These are phyloP conservation scores for Echinarachnius parma DNA, from an alignment of 53 echinoderm and acorn worm species.

Conservation along the genomic window DNA sequence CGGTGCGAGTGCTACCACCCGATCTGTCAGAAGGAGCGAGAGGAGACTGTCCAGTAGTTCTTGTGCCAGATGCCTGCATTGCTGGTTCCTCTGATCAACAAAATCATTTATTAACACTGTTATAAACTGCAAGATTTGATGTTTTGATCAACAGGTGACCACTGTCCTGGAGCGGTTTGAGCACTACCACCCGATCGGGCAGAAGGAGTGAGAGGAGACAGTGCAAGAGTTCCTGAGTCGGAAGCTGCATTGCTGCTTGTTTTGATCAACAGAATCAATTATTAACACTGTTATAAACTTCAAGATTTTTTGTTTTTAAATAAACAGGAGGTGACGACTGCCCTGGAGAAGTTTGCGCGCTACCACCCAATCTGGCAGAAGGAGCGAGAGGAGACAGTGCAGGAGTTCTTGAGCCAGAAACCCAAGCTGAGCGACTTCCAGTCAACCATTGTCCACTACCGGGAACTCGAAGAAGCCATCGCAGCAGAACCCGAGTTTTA, in stretches of 20 bases:
- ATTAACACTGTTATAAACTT: no score
- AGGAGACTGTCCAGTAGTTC: no score
- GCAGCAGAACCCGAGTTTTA: slow-evolving; percentile 92
- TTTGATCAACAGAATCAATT: no score
- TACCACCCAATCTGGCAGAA: slow-evolving; percentile 99
- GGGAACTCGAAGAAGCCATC: slow-evolving; percentile 75
- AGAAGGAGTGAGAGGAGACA: slow-evolving; percentile 87
- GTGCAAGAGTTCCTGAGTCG: slow-evolving; percentile 87
- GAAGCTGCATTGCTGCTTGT: no score
- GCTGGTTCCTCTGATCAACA: no score
- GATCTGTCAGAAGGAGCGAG: no score
- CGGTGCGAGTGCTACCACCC: no score
- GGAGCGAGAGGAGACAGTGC: slow-evolving; percentile 79
- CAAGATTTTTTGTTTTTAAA: neutral
- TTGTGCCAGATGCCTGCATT: no score
- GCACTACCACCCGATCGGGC: slow-evolving; percentile 94
- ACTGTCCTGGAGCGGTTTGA: slow-evolving; percentile 88
- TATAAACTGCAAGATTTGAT: no score
- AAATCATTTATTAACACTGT: no score
- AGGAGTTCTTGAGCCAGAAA: slow-evolving; percentile 78
- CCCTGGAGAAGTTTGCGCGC: slow-evolving; percentile 78
- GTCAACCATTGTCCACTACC: slow-evolving; percentile 82
- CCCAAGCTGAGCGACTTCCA: slow-evolving; percentile 97
- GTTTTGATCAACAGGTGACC: slow-evolving; percentile 87
- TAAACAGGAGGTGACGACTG: slow-evolving; percentile 84